These are phyloP conservation scores for Sebastes hubbsi DNA, from an alignment of 2,797 vertebrate genomes.

Conservation along the genomic window DNA sequence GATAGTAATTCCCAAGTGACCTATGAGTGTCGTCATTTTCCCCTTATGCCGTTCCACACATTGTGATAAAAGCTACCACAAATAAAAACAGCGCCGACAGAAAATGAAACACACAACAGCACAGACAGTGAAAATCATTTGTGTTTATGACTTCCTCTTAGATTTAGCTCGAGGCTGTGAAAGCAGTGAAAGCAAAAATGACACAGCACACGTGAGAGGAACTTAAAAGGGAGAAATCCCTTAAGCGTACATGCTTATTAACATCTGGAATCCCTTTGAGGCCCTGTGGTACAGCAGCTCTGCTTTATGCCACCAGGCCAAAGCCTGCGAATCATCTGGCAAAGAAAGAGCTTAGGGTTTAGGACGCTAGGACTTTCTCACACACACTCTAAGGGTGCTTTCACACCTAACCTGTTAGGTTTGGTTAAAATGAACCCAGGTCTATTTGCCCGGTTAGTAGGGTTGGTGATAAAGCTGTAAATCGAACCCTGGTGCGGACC, in stretches of 20 bases:
- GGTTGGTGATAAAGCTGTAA: no score
- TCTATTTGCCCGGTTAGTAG: no score
- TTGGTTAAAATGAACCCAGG: no score
- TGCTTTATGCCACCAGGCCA: conserved; percentile 25
- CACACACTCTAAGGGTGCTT: conserved; percentile 21
- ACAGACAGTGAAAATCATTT: background rate
- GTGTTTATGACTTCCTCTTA: background rate
- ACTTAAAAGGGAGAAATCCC: conserved; percentile 14
- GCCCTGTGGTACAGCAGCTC: conserved; percentile 8
- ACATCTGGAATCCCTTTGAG: conserved; percentile 19
- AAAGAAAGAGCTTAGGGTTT: conserved; percentile 55
- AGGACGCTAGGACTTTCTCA: conserved; percentile 30
- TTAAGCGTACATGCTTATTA: conserved; percentile 30
- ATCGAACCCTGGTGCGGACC: no score
- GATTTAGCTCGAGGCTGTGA: conserved; percentile 2
- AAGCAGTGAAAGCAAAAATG: conserved; percentile 11
- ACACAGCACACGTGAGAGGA: conserved; percentile 36
- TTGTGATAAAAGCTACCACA: background rate
- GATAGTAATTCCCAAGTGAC: background rate
- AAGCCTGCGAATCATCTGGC: conserved; percentile 46
- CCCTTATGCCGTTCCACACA: background rate
- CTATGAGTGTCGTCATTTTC: background rate
- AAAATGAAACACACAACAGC: conserved; percentile 1
- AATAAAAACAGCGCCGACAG: background rate
- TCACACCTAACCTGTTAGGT: no score